A percentile compares a stretch with the other conserved stretches of the same genome.
Conservation (phyloP, 2,113 vertebrate species). For the Pyxicephalus adspersus region DNA sequence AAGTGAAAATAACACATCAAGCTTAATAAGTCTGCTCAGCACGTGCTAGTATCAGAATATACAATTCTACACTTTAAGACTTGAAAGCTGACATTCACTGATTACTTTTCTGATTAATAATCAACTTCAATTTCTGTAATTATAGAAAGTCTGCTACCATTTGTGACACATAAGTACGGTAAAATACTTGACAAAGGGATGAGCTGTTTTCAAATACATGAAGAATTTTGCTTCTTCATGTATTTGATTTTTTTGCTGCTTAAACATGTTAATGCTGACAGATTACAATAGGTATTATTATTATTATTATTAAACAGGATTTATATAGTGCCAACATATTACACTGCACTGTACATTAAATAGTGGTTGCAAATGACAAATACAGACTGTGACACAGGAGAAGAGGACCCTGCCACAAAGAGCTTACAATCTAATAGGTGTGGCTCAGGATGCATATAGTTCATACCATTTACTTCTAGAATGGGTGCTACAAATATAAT, state of each 20-base stretch:
- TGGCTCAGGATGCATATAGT: too few relatives aligned
- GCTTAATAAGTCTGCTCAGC: slow-evolving; percentile 10
- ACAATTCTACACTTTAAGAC: background rate
- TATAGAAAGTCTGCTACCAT: slow-evolving; percentile 72
- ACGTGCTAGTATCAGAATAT: slow-evolving; percentile 7
- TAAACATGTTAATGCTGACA: background rate
- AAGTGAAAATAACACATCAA: slow-evolving; percentile 40
- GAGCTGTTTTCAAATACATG: slow-evolving; percentile 28
- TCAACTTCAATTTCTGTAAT: slow-evolving; percentile 72
- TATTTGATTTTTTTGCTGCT: background rate
- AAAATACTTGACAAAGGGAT: slow-evolving; percentile 71
- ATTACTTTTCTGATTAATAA: slow-evolving; percentile 69
- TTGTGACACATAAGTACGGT: slow-evolving; percentile 67
- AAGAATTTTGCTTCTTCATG: background rate
- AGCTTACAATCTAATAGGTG: too few relatives aligned
- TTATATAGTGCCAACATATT: too few relatives aligned
- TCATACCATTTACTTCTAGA: too few relatives aligned
- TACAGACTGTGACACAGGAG: too few relatives aligned
- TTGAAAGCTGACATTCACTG: slow-evolving; percentile 60
- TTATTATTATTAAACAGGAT: too few relatives aligned
- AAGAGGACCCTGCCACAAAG: too few relatives aligned
- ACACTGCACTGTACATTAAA: too few relatives aligned
- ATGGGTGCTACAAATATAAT: too few relatives aligned
- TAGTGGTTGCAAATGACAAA: too few relatives aligned
- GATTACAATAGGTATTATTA: background rate